Evolutionary conservation across 2,797 vertebrate species (phyloP), one percentile per base, ranked within the genome.

Genomic region (Rhinophrynus dorsalis): DNA sequence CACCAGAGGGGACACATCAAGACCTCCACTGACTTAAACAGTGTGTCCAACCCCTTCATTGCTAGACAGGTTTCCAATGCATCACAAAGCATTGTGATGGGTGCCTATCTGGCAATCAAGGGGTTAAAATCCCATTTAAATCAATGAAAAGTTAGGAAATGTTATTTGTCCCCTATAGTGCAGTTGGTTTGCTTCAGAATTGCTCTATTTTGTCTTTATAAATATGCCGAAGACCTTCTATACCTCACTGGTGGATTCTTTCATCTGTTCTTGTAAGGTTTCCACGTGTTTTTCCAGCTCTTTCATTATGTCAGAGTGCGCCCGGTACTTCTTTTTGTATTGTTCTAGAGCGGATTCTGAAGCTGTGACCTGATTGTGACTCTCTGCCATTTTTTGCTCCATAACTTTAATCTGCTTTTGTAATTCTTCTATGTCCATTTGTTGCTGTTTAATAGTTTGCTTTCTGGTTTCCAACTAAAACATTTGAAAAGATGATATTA

Each of bases 261-360:
- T 58, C 0, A 80, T 67, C 42, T 89, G 84, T 74, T 90, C 33
- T n/a, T 72, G 82, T 64, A 81, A 33, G 44, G 54, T 72, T 23
- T 78, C 67, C 23, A 79, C 75, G 9, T 74, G 74, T 15, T 78
- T 80, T 69, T 88, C 82, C 50, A 85, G 66, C 40, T 61, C 66
- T 30, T 81, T 79, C 50, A 82, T 71, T 74, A 78, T 84, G 60
- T 79, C 79, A 69, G 83, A 75, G 15, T 80, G 81, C 5, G 70
- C 12, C 0, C 33, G 59, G 67, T 82, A 88, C 64, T 90, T 92
- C 62, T 88, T 67, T 78, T 85, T 87, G 63, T 86, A 86, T 59
- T 81, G 77, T n/a, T 67, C 76, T 21, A 48, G 66, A 0, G 38
- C 79, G 44, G 80, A 80, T 37, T 80, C 68, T 29, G 80, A 80